Conservation (phyloP, 2,888 invertebrate genomes). For the Thecophora atra region DNA sequence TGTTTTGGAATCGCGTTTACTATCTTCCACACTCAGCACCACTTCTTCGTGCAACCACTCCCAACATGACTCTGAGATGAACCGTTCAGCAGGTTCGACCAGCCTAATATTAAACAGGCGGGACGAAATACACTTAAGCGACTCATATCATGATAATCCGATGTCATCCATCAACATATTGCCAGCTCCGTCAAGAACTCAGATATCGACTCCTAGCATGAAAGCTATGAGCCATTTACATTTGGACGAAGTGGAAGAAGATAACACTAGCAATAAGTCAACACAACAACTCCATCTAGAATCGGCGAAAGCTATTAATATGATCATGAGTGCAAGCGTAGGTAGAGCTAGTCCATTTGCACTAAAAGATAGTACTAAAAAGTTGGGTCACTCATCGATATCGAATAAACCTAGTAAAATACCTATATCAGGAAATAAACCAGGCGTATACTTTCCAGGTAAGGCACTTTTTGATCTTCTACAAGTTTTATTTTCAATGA, state of each 20-base stretch:
- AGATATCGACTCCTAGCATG: constrained; percentile 70
- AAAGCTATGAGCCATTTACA: constrained; percentile 70
- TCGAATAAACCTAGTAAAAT: constrained; percentile 76
- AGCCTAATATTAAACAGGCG: constrained; percentile 60
- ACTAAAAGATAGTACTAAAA: constrained; percentile 35
- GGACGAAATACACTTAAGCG: constrained; percentile 47
- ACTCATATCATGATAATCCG: constrained; percentile 48
- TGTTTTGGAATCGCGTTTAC: constrained; percentile 72
- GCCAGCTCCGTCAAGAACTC: constrained; percentile 53
- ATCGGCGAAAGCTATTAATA: constrained; percentile 41
- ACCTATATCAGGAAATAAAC: constrained; percentile 71
- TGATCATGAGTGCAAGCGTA: constrained; percentile 59
- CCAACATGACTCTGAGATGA: constrained; percentile 61
- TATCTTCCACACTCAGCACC: constrained; percentile 63
- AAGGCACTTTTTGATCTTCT: background rate
- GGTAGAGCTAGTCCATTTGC: constrained; percentile 56
- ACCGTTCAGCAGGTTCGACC: constrained; percentile 60
- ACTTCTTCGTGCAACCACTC: constrained; percentile 63
- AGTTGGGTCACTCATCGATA: constrained; percentile 34
- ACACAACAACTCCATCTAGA: constrained; percentile 67
- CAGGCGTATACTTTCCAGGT: constrained; percentile 58
- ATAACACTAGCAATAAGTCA: constrained; percentile 74
- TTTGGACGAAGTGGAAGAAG: constrained; percentile 67
- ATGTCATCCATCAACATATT: constrained; percentile 46
- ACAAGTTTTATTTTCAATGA: background rate